A percentile compares a stretch with the other conserved stretches of the same genome.
These are phyloP conservation scores for Epistrophe grossulariae DNA, from an alignment of 2,888 invertebrate genomes.

Conservation along the genomic window DNA sequence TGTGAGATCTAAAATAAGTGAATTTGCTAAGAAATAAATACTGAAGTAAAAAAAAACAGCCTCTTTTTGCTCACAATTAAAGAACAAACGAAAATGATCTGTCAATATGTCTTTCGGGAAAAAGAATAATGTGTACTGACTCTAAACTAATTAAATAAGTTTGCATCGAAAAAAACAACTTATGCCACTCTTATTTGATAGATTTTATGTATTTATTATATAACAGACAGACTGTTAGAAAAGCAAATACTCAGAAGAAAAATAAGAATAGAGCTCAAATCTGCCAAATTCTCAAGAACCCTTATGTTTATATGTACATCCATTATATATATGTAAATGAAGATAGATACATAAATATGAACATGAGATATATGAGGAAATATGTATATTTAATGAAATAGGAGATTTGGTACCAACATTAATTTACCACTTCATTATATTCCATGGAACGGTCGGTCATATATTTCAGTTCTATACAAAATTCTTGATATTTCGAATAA, in stretches of 20 bases:
- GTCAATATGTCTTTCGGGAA: conserved; percentile 4
- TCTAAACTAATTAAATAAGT: conserved; percentile 10
- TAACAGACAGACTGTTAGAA: neutral
- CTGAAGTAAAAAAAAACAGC: neutral
- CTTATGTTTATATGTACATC: no score
- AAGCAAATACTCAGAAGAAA: neutral
- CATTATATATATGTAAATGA: no score
- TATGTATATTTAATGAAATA: neutral
- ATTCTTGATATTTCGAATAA: neutral
- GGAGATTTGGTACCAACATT: neutral
- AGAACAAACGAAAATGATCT: neutral
- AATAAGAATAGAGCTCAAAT: neutral
- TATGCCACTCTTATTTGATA: neutral
- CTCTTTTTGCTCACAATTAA: neutral
- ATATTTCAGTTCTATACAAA: no score
- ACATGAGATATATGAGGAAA: conserved; percentile 13
- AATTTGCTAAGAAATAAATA: no score
- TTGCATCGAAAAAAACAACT: neutral
- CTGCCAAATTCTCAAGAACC: neutral
- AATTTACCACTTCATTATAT: conserved; percentile 17
- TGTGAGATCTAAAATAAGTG: no score
- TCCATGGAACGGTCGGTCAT: neutral
- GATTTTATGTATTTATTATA: neutral
- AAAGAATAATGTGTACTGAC: neutral
- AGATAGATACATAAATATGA: no score